Conservation (phyloP, 2,113 vertebrate species). For the Paralichthys olivaceus region DNA sequence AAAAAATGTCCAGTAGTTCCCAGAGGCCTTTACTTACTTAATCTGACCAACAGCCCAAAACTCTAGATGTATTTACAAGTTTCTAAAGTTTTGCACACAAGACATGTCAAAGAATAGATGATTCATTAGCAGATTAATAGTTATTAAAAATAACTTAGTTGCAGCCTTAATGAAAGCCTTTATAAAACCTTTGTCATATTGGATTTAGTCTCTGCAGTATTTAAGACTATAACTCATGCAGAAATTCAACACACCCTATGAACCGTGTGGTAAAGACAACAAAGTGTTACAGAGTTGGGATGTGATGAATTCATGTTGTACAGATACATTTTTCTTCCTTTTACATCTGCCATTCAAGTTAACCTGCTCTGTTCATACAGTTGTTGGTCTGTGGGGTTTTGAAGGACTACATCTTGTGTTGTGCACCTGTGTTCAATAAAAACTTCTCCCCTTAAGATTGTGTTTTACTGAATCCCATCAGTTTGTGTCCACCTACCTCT, state of each 20-base stretch:
- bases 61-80: not conserved
- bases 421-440: constrained; percentile 1
- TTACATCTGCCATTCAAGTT: not conserved
- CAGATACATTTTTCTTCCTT: not conserved
- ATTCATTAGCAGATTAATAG: not conserved
- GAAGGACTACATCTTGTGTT: not conserved
- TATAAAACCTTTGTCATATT: too few species aligned
- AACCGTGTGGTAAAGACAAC: not conserved
- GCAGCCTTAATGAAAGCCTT: not conserved
- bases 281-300: not conserved
- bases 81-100: not conserved
- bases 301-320: not conserved
- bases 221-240: not conserved
- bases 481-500: too few species aligned
- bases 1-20: not conserved
- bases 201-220: too few species aligned
- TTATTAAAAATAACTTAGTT: not conserved
- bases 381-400: not conserved
- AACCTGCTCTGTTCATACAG: not conserved
- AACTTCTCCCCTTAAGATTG: not conserved
- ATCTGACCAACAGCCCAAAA: not conserved
- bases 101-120: not conserved
- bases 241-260: not conserved
- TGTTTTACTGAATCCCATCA: not conserved
- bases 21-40: not conserved